phyloP scores from a whole-genome alignment of 2,113 vertebrate genomes.

The Camarhynchus parvulus region DNA sequence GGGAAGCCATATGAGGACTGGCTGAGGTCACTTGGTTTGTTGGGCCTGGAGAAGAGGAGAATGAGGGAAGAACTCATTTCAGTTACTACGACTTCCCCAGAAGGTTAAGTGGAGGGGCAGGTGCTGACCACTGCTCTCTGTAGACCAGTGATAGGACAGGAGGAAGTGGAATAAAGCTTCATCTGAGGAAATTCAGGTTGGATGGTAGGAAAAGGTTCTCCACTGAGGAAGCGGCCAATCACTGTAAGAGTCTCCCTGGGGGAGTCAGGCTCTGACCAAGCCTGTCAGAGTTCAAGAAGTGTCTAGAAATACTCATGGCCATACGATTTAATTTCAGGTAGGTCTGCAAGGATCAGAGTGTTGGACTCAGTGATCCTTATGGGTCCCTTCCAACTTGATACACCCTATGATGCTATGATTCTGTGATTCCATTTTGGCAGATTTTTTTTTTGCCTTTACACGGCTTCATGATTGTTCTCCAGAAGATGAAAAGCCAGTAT shows the following conservation, averaged over 20 bases:
- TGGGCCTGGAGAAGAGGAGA: background rate
- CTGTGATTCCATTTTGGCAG: background rate
- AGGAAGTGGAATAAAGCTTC: background rate
- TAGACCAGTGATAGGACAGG: fast-evolving
- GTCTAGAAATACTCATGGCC: background rate
- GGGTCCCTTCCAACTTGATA: background rate
- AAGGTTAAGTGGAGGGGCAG: background rate
- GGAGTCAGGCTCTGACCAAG: background rate
- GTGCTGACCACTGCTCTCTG: background rate
- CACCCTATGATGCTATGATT: background rate
- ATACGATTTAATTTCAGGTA: background rate
- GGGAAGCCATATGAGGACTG: background rate
- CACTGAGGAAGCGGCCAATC: background rate
- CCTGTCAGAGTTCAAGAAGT: background rate
- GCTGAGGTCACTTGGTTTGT: background rate
- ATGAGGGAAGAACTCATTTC: background rate
- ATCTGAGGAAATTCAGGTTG: background rate
- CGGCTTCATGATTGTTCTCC: background rate
- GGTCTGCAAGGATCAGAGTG: background rate
- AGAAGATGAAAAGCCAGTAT: background rate
- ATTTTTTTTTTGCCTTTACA: background rate
- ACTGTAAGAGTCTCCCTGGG: background rate
- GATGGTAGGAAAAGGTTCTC: background rate
- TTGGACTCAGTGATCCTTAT: background rate
- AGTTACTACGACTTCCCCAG: background rate